phyloP scores from a whole-genome alignment of 2,113 vertebrate genomes.

The Anser cygnoides region DNA sequence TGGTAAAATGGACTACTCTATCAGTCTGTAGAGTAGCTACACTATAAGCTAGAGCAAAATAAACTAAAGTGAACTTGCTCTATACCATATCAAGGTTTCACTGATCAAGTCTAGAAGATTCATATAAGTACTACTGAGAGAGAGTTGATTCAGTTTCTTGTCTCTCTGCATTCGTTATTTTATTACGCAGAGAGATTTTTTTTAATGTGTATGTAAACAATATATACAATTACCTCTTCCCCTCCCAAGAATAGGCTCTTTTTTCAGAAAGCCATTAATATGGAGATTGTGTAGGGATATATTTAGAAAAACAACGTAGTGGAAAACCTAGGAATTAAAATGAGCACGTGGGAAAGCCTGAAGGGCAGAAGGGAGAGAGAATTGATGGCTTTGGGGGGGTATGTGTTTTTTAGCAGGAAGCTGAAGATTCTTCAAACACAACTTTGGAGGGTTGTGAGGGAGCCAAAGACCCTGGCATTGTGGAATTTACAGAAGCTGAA shows the following conservation, averaged over 20 bases:
- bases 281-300: background rate
- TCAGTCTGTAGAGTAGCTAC: background rate
- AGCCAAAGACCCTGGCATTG: constrained; percentile 72
- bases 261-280: background rate
- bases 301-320: background rate
- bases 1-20: background rate
- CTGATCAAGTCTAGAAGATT: background rate
- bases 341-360: constrained; percentile 34
- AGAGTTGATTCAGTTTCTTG: background rate
- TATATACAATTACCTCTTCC: background rate
- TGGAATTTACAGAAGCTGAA: constrained; percentile 81
- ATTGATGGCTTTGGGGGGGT: constrained; percentile 73
- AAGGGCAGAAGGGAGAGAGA: constrained; percentile 71
- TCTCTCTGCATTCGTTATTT: background rate
- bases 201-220: background rate
- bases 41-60: background rate
- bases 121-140: background rate
- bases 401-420: constrained; percentile 85
- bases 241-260: background rate
- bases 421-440: constrained; percentile 77
- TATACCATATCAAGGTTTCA: background rate
- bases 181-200: background rate
- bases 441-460: constrained; percentile 79
- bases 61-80: background rate
- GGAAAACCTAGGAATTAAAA: background rate